Base-by-base conservation (phyloP, 2,113 vertebrate genomes). In the Marmota flaviventris region DNA sequence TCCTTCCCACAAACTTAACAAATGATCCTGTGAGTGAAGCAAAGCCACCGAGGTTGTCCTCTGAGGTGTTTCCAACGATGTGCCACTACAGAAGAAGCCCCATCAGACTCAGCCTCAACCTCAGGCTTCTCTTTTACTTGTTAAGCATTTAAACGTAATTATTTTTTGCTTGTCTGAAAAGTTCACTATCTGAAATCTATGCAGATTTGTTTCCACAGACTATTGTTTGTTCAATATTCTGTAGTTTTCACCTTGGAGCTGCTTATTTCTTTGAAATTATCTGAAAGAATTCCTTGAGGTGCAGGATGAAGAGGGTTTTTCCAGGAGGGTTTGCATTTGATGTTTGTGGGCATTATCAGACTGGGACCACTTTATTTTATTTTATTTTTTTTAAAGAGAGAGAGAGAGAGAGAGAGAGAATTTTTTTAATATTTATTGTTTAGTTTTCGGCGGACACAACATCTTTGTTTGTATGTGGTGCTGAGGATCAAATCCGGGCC, bases 111-210 rank as follows among this genome's bases (percentile, higher is more conserved):
- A 8, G 42, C 42, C 42, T 45, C 42, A 45, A 45, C 42, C 42
- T 45, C 53, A 56, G 5, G 17, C 17, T 93, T 70, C 69, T 95
- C 42, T 79, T 39, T 92, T 83, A 45, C 45, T 45, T 45, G 45
- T 39, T 4, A n/a, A 86, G 58, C 48, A 83, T 87, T 83, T 76
- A 87, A 91, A 81, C 24, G n/a, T 27, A 94, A 51, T 90, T 81
- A 84, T 77, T 77, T 84, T 93, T 45, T 45, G 93, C 53, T 63
- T 77, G 11, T 70, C 48, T 65, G 42, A 79, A 85, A 70, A 86
- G 69, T 76, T 34, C 27, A 87, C 48, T 37, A 75, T 69, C 48
- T 42, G 51, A 90, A 86, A 67, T n/a, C 67, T 58, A 69, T 11
- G 11, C 18, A 76, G 37, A 94, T 69, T 91, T 91, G 25, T 94